Base-by-base conservation (phyloP, 2,888 invertebrate genomes). In the Macroteleia sp. region DNA sequence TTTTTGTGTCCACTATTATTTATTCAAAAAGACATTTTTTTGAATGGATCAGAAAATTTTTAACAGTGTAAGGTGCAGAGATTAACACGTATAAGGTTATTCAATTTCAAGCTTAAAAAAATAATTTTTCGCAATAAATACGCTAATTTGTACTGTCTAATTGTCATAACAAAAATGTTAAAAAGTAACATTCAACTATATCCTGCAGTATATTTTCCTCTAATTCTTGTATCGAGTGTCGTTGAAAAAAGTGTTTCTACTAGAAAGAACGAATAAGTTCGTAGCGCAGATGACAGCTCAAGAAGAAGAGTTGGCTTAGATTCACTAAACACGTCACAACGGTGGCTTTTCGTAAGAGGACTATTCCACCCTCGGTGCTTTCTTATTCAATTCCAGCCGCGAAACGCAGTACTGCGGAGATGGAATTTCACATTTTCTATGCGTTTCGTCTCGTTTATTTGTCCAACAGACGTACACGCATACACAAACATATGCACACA, bases 201-300 rank as follows among this genome's bases (percentile, higher is more conserved):
- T 50, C 17, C 44, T 52, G 48, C 70, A 83, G 81, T 83, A 85
- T 84, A 83, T 85, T 83, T 83, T 84, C 85, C 83, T 85, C 85
- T 81, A 86, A 81, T 87, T 85, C 80, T 80, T 80, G 79, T 76
- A 77, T 78, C 70, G 77, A 85, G 83, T 81, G 82, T 80, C 83
- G 81, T 84, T 82, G 78, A 85, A 80, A 82, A 25, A 79, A 81
- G 73, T 70, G 75, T 80, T 73, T 52, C 70, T 78, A 54, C 52
- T 20, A 62, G 73, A 77, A 76, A 75, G 66, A 48, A 59, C 46
- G 66, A 20, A 75, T 75, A 54, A 66, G 36, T 61, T 66, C 41
- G 14, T 28, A 17, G 59, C 79, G 75, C 62, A 71, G 76, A 79
- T 76, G 79, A 80, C 81, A 64, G 66, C 22, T 20, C 48, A 62